phyloP scores from a whole-genome alignment of 2,888 invertebrate species.

The Entomobrya proxima region DNA sequence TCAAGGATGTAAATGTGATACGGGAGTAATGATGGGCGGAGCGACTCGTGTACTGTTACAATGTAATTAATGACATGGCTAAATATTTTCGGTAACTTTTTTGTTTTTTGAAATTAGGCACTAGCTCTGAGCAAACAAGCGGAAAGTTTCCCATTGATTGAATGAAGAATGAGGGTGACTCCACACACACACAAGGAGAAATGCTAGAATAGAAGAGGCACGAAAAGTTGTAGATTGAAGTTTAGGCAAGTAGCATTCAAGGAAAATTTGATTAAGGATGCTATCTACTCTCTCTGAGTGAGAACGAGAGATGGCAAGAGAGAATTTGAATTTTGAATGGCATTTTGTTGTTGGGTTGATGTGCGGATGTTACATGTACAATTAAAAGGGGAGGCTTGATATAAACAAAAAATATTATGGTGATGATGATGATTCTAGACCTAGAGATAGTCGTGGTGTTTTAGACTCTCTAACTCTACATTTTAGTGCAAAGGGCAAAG shows the following conservation, averaged over 20 bases:
- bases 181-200: too few species aligned
- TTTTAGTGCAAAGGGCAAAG: too few species aligned
- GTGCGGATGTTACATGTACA: too few species aligned
- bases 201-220: too few species aligned
- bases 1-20: too few species aligned
- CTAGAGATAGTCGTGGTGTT: too few species aligned
- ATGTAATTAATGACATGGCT: constrained; percentile 32
- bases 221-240: background rate
- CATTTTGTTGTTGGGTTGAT: too few species aligned
- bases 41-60: background rate
- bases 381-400: too few species aligned
- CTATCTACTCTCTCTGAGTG: background rate
- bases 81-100: constrained; percentile 38
- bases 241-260: background rate
- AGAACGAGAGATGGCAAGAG: background rate
- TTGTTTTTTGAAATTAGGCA: background rate
- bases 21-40: background rate
- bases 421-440: too few species aligned
- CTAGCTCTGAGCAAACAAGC: background rate
- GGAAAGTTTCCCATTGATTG: constrained; percentile 17
- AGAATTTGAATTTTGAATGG: too few species aligned
- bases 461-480: too few species aligned
- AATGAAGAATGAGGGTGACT: background rate
- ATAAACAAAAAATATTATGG: too few species aligned
- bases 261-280: background rate